phyloP scores from a whole-genome alignment of 2,888 invertebrate species.

The Megastigmus dorsalis region DNA sequence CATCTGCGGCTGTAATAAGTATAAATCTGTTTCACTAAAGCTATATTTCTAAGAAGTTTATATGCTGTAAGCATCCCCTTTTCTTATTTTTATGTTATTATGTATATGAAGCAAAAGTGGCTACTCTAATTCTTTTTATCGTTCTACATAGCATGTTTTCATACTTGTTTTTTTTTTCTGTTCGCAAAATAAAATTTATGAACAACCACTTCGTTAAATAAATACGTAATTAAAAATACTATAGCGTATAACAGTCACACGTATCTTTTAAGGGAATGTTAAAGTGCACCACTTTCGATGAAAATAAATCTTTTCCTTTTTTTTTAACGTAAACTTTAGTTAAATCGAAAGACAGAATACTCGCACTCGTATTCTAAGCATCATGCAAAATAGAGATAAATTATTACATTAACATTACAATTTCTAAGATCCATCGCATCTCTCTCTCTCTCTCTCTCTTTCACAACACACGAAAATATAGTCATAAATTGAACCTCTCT shows the following conservation, averaged over 20 bases:
- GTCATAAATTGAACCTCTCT: background rate
- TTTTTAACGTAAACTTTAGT: no score
- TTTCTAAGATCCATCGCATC: no score
- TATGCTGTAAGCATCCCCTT: no score
- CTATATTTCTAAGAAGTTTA: no score
- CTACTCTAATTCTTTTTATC: background rate
- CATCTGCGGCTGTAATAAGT: no score
- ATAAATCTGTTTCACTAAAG: no score
- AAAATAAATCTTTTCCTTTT: background rate
- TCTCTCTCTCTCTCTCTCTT: no score
- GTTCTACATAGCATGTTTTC: background rate
- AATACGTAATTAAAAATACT: conserved; percentile 9
- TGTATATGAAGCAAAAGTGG: conserved; percentile 15
- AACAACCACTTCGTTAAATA: background rate
- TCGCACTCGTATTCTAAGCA: no score
- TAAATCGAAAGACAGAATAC: no score
- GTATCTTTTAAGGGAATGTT: conserved; percentile 21
- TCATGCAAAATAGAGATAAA: no score
- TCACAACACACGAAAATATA: background rate
- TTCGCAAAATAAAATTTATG: background rate
- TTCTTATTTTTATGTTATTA: conserved; percentile 13
- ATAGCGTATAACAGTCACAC: background rate
- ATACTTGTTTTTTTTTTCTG: background rate
- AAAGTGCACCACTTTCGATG: background rate
- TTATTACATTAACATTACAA: no score